Percentiles rank a stretch among this genome's conserved stretches.
Conservation (phyloP, 92 coral and sea anemone species). For the Epizoanthus rinbou region DNA sequence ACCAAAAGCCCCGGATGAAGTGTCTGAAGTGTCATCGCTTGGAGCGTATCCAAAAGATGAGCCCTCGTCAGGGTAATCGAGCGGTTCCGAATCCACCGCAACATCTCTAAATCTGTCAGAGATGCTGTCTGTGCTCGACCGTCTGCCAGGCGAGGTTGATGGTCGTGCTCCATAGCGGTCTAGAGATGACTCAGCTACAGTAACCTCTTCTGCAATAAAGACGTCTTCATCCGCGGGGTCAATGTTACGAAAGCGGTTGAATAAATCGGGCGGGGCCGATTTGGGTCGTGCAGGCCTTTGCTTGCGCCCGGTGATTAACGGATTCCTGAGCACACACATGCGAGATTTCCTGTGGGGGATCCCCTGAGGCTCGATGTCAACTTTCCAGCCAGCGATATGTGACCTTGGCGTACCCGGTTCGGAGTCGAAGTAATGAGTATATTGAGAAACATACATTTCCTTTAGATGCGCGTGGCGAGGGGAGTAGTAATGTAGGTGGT, state of each 20-base stretch:
- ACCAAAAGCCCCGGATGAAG: constrained; percentile 68
- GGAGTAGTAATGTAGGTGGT: constrained; percentile 49
- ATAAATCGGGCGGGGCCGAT: constrained; percentile 78
- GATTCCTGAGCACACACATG: constrained; percentile 81
- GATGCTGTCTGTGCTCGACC: constrained; percentile 55
- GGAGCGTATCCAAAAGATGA: constrained; percentile 87
- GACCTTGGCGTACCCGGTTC: constrained; percentile 71
- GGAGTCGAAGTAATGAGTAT: constrained; percentile 79
- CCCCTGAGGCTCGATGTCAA: constrained; percentile 81
- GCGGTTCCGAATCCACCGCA: constrained; percentile 59
- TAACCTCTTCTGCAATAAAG: constrained; percentile 45
- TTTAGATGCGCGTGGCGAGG: constrained; percentile 63
- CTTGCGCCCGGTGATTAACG: constrained; percentile 68
- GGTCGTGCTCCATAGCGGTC: constrained; percentile 16
- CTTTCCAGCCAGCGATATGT: constrained; percentile 94
- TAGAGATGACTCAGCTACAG: constrained; percentile 31
- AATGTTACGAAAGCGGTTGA: constrained; percentile 34
- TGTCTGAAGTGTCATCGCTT: constrained; percentile 87
- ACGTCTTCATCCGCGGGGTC: constrained; percentile 56
- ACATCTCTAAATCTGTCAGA: constrained; percentile 57
- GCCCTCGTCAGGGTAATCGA: constrained; percentile 68
- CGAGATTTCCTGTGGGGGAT: constrained; percentile 84
- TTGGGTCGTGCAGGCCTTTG: constrained; percentile 72
- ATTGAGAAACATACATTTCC: constrained; percentile 88
- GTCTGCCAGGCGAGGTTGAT: constrained; percentile 54